phyloP scores from a whole-genome alignment of 2,113 vertebrate genomes.

The Silurus asotus region DNA sequence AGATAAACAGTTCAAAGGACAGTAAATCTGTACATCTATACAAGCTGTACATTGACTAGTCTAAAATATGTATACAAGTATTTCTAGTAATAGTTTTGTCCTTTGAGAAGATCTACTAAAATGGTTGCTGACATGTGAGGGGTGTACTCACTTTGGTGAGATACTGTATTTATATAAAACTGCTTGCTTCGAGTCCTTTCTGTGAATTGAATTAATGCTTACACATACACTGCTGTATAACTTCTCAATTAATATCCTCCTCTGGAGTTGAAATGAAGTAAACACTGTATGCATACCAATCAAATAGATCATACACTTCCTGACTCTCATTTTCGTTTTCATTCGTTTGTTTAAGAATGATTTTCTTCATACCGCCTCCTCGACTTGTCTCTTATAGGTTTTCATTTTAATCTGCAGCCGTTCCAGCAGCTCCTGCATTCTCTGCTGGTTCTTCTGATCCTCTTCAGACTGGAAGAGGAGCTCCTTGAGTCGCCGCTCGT shows the following conservation, averaged over 20 bases:
- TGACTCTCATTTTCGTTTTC: not conserved
- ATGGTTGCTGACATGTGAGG: too few species aligned
- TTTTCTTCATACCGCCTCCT: conserved; percentile 70
- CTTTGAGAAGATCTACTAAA: too few species aligned
- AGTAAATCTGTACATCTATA: too few species aligned
- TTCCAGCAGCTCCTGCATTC: conserved; percentile 80
- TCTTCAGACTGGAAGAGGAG: conserved; percentile 80
- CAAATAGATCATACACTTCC: not conserved
- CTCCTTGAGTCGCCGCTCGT: conserved; percentile 78
- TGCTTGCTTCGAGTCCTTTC: too few species aligned
- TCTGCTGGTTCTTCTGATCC: conserved; percentile 80
- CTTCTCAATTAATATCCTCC: not conserved
- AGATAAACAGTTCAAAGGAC: not conserved
- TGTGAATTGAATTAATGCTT: not conserved
- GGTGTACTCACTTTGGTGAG: too few species aligned
- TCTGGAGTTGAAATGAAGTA: not conserved
- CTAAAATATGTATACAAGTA: not conserved
- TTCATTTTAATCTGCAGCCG: conserved; percentile 80
- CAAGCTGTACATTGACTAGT: not conserved
- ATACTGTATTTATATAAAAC: too few species aligned
- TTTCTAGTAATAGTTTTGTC: too few species aligned
- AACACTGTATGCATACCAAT: not conserved
- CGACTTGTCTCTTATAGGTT: conserved; percentile 82
- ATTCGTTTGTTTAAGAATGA: not conserved
- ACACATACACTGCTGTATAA: not conserved